phyloP scores from a whole-genome alignment of 2,113 vertebrate species.

The Percina caprodes region DNA sequence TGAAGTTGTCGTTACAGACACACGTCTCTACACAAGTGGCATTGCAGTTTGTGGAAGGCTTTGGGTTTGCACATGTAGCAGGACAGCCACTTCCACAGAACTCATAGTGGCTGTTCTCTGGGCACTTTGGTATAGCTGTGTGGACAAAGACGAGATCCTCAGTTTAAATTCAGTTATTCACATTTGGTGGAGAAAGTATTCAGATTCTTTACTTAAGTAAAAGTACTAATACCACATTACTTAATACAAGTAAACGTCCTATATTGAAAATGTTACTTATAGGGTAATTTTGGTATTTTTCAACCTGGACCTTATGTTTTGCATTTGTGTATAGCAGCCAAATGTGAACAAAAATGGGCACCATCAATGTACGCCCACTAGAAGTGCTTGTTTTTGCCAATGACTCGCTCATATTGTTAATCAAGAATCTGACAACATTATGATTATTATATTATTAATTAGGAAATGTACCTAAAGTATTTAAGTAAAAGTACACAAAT shows the following conservation, averaged over 20 bases:
- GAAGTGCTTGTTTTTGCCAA: too few species aligned
- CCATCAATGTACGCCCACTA: too few species aligned
- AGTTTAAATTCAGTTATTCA: neutral
- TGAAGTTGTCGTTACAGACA: constrained; percentile 58
- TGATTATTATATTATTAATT: too few species aligned
- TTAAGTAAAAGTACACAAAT: neutral
- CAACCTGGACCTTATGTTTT: too few species aligned
- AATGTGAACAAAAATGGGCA: too few species aligned
- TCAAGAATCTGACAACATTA: too few species aligned
- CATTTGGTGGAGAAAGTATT: neutral
- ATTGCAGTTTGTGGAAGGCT: constrained; percentile 48
- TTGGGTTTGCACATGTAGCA: constrained; percentile 68
- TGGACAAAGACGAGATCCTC: neutral
- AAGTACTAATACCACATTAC: too few species aligned
- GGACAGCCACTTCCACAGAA: constrained; percentile 69
- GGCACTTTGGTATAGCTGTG: constrained; percentile 54
- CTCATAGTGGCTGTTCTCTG: constrained; percentile 72
- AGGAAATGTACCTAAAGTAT: neutral
- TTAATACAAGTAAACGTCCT: too few species aligned
- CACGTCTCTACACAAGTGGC: constrained; percentile 69
- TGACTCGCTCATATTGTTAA: too few species aligned
- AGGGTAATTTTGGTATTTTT: too few species aligned
- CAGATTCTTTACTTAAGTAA: neutral
- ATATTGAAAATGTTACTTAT: too few species aligned
- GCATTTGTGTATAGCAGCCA: too few species aligned